Evolutionary conservation across 2,888 invertebrate genomes (phyloP).

Genomic region (Sarcophaga variegata): DNA sequence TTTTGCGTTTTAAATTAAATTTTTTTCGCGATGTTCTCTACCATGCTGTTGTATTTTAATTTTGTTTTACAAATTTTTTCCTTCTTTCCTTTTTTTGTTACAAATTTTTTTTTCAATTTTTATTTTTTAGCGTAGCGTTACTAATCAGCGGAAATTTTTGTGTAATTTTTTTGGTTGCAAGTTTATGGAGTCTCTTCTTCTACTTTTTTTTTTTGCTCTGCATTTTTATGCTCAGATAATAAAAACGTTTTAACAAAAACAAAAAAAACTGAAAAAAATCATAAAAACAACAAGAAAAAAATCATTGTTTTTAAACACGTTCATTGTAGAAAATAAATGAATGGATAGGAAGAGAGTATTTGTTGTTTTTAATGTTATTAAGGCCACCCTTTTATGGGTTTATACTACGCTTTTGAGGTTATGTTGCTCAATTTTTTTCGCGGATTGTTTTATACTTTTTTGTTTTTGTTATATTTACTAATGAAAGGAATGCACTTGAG

Average conservation of each 20-base stretch:
- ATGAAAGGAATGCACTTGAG: slow-evolving; percentile 64
- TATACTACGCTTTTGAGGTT: slow-evolving; percentile 64
- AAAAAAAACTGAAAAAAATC: too few species aligned
- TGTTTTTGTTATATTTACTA: slow-evolving; percentile 13
- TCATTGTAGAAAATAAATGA: too few species aligned
- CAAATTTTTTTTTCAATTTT: background rate
- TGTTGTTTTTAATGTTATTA: slow-evolving; percentile 43
- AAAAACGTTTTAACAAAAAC: background rate
- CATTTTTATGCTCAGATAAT: background rate
- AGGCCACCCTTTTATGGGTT: slow-evolving; percentile 70
- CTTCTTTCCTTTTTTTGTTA: background rate
- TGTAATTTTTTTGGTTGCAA: slow-evolving; percentile 67
- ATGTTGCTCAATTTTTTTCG: slow-evolving; percentile 36
- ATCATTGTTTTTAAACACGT: background rate
- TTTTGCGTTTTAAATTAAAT: slow-evolving; percentile 75
- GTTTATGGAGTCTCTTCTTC: slow-evolving; percentile 30
- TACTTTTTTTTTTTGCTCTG: background rate
- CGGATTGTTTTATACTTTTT: slow-evolving; percentile 15
- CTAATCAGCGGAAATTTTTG: slow-evolving; percentile 73
- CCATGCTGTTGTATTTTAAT: slow-evolving; percentile 40
- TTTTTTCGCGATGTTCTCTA: slow-evolving; percentile 65
- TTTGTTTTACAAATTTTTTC: slow-evolving; percentile 33
- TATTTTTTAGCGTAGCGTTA: slow-evolving; percentile 45
- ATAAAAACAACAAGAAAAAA: background rate
- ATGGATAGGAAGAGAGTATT: background rate